A percentile compares a stretch with the other conserved stretches of the same genome.
Conservation (phyloP, 2,888 invertebrate genomes). For the Exocentrus adspersus region DNA sequence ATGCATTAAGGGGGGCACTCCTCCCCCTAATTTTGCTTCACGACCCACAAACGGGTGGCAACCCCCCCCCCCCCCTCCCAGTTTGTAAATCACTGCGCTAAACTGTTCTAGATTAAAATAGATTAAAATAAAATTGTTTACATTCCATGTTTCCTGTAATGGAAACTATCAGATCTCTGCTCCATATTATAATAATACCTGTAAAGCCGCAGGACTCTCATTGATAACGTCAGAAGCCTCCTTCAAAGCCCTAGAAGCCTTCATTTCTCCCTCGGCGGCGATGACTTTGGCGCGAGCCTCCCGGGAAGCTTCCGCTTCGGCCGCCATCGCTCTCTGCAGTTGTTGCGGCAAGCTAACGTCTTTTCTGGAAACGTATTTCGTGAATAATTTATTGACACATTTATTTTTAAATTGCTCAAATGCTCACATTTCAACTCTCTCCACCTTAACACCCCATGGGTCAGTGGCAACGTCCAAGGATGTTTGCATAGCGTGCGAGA, state of each 20-base stretch:
- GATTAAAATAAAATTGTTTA: too few relatives aligned
- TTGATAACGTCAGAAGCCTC: constrained; percentile 89
- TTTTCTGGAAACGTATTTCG: constrained; percentile 68
- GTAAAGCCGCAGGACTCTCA: constrained; percentile 83
- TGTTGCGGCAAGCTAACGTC: constrained; percentile 82
- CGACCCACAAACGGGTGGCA: too few relatives aligned
- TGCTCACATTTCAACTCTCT: constrained; percentile 93
- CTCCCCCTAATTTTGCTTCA: too few relatives aligned
- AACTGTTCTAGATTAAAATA: too few relatives aligned
- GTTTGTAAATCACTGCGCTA: too few relatives aligned
- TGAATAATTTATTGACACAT: background rate
- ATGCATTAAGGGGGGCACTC: too few relatives aligned
- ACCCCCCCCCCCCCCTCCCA: too few relatives aligned
- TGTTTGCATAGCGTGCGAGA: constrained; percentile 90
- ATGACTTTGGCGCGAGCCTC: constrained; percentile 85
- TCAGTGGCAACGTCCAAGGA: constrained; percentile 88
- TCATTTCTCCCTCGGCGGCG: constrained; percentile 88
- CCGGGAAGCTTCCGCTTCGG: constrained; percentile 82
- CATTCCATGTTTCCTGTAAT: too few relatives aligned
- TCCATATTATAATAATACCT: constrained; percentile 66
- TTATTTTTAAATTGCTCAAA: too few relatives aligned
- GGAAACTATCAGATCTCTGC: too few relatives aligned
- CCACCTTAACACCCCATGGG: constrained; percentile 94
- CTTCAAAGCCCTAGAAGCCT: constrained; percentile 83
- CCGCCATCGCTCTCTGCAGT: constrained; percentile 84